Conservation (phyloP, 2,113 vertebrate genomes). For the Platichthys flesus region DNA sequence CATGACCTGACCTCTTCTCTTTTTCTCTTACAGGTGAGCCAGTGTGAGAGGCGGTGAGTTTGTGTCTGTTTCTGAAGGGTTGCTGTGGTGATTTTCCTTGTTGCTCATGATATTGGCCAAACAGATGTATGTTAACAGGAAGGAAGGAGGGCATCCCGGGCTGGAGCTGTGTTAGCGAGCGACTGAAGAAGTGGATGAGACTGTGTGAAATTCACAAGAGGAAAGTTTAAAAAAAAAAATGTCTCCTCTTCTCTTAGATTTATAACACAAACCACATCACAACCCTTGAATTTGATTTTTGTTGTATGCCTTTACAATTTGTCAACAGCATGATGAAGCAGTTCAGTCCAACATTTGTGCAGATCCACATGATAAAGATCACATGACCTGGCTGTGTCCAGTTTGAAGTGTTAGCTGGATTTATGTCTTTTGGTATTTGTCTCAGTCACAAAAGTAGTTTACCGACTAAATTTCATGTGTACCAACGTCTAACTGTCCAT, state of each 20-base stretch:
- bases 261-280: conserved; percentile 11
- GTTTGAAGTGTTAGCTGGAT: background rate
- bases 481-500: background rate
- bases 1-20: conserved; percentile 54
- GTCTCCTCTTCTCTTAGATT: background rate
- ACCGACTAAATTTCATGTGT: background rate
- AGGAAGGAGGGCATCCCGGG: conserved; percentile 23
- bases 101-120: conserved; percentile 58
- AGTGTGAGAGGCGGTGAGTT: conserved; percentile 22
- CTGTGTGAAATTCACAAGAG: conserved; percentile 32
- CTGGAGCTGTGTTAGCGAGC: conserved; percentile 17
- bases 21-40: conserved; percentile 28
- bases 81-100: conserved; percentile 65
- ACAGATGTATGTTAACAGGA: conserved; percentile 69
- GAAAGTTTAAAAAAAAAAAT: background rate
- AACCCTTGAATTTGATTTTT: conserved; percentile 12
- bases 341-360: background rate
- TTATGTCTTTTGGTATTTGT: background rate
- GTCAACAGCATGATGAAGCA: no score
- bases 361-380: background rate
- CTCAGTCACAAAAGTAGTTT: background rate
- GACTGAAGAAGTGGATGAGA: conserved; percentile 28
- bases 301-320: no score
- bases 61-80: conserved; percentile 46
- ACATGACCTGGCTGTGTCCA: background rate